Evolutionary conservation across 2,888 invertebrate genomes (phyloP), one percentile per base, ranked within the genome.

Genomic region (Phaedon cochleariae): DNA sequence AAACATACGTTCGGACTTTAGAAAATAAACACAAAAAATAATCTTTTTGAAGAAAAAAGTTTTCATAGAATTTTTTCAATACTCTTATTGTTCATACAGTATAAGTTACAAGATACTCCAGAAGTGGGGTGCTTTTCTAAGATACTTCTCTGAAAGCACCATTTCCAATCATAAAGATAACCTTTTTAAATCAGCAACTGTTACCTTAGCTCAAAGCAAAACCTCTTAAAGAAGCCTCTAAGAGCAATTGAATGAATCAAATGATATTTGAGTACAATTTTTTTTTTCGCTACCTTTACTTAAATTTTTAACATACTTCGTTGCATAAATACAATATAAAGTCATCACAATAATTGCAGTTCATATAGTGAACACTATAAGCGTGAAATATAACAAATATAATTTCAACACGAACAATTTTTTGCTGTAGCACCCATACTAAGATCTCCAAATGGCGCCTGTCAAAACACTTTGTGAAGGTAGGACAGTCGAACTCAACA

Each of bases 291-390:
- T 73, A 72, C 65, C 64, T 64, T 64, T 62, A 48, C 59, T 59
- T 59, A 62, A 68, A 66, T 68, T 69, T 70, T 70, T 71, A 69
- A 65, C 66, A 66, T 74, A 74, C 63, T 80, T 80, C 80, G 80
- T 80, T 80, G 80, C 80, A 79, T 79, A 78, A 76, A 78, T 79
- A 76, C 76, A 76, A 77, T 79, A 76, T 74, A 79, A 79, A 79
- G 59, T 76, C 80, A 83, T 83, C 83, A 83, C 83, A 83, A 66
- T 66, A 66, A 81, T 83, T 81, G 83, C 82, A 81, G 83, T 83
- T 83, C 82, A 81, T 82, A 82, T 82, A 82, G 82, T 81, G 82
- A 83, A 83, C 82, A 83, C 83, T 83, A 83, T 83, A 81, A 83
- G 83, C 83, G 79, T 81, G 81, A 81, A 76, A 74, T 67, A 73